A percentile compares a stretch with the other conserved stretches of the same genome.
These are phyloP conservation scores for Pheucticus melanocephalus DNA, from an alignment of 2,113 vertebrate genomes.

Conservation along the genomic window DNA sequence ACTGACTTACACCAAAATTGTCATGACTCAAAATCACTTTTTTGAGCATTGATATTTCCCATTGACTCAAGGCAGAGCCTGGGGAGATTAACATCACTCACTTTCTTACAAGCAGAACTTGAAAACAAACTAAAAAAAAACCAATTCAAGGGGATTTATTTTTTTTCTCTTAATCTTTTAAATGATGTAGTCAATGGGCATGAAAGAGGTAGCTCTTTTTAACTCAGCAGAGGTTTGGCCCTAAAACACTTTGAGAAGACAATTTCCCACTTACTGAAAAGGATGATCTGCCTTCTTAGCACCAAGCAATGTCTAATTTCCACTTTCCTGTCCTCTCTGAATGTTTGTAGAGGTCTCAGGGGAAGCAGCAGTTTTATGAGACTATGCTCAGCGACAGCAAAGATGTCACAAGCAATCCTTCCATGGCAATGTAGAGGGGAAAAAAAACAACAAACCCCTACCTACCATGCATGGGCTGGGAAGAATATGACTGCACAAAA, in stretches of 20 bases:
- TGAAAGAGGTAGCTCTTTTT: not conserved
- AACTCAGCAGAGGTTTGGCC: not conserved
- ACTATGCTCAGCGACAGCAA: not conserved
- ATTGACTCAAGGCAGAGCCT: not conserved
- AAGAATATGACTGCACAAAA: not conserved
- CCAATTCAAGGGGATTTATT: not conserved
- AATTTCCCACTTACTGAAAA: not conserved
- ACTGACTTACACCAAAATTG: not conserved
- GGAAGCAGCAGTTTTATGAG: not conserved
- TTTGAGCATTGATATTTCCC: not conserved
- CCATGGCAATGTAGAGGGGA: not conserved
- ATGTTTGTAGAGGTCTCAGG: not conserved
- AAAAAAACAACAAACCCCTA: not conserved
- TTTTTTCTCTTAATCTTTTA: not conserved
- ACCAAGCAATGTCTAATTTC: not conserved
- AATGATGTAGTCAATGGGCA: not conserved
- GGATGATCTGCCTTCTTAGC: not conserved
- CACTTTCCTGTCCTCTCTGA: not conserved
- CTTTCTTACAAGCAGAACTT: not conserved
- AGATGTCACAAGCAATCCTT: not conserved
- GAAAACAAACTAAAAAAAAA: not conserved
- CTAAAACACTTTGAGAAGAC: not conserved
- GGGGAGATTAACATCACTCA: not conserved
- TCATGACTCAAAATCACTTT: not conserved
- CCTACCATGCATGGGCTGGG: rapidly evolving